Evolutionary conservation across 2,113 vertebrate species (phyloP), one percentile per base, ranked within the genome.

Genomic region (Spilogale gracilis): DNA sequence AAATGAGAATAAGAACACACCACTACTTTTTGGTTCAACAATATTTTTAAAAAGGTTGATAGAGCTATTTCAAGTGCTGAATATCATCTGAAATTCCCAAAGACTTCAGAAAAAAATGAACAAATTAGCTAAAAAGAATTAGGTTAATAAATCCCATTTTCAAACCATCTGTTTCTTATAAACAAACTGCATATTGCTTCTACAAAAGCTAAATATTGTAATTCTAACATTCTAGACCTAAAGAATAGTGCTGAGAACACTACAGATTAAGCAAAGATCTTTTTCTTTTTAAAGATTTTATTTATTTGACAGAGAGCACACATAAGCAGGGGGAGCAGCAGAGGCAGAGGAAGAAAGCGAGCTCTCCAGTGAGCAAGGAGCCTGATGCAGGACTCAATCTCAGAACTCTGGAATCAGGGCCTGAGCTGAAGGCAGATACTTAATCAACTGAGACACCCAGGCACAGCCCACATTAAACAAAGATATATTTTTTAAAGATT

Each of bases 81-180:
- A 3, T 73, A 71, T 87, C 69, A 87, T 20, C 43, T 82, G 60
- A 96, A 90, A 76, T 90, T 14, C 48, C 50, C 85, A 94, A 76
- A 87, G 50, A 48, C 65, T 80, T 63, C 0, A 54, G 86, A 96
- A 65, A 91, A 96, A 97, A 95, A 74, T 12, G 50, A 84, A 95
- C 32, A 69, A 87, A 86, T 58, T 21, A 88, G 56, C 20, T 84
- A 74, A 65, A 54, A 45, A 43, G 48, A 79, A 84, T 91, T 60
- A 84, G 54, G 67, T 30, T 30, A 90, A 89, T 58, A 79, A 93
- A 61, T 60, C 85, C n/a, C 1, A 79, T 25, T 89, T 95, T 2
- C 20, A 95, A 91, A 79, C 3, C 52, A 88, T 30, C 45, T 94
- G 10, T 43, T 82, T 89, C 13, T 81, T 83, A n/a, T 18, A 69